Percentiles rank a stretch among this genome's conserved stretches.
These are phyloP conservation scores for Priocnemis perturbator DNA, from an alignment of 2,888 invertebrate genomes.

Conservation along the genomic window DNA sequence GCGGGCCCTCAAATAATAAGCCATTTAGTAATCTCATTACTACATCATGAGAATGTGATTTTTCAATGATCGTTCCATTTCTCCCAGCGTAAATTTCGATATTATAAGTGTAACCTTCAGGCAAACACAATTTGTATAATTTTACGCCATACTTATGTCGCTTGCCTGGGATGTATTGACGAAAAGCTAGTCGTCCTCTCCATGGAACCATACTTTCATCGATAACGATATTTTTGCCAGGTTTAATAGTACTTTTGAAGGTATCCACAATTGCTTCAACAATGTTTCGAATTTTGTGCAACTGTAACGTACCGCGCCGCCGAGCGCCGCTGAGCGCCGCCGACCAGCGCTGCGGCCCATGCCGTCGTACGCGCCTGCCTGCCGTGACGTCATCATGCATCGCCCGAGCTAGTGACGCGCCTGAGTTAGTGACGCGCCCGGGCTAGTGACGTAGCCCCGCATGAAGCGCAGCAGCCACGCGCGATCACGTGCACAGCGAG, in stretches of 20 bases:
- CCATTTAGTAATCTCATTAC: conserved; percentile 6
- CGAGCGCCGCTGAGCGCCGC: too few species aligned
- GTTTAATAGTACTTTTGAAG: conserved; percentile 24
- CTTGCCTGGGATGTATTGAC: conserved; percentile 13
- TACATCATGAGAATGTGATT: conserved; percentile 8
- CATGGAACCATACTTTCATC: conserved; percentile 37
- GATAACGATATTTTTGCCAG: conserved; percentile 57
- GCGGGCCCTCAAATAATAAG: conserved; percentile 4
- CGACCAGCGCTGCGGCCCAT: too few species aligned
- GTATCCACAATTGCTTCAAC: conserved; percentile 7
- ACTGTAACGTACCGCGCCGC: too few species aligned
- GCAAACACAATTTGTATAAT: conserved; percentile 14
- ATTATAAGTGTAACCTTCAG: conserved; percentile 18
- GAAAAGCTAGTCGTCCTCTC: conserved; percentile 4
- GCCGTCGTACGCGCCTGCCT: too few species aligned
- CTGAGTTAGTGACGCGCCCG: too few species aligned
- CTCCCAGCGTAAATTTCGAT: conserved; percentile 16
- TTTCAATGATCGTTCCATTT: conserved; percentile 10
- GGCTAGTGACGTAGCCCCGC: too few species aligned
- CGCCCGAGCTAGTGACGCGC: too few species aligned
- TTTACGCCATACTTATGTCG: conserved; percentile 7
- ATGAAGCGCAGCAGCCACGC: too few species aligned
- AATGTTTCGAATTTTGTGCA: conserved; percentile 27
- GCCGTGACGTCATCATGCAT: too few species aligned
- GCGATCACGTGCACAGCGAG: too few species aligned